Base-by-base conservation (phyloP, 2,888 invertebrate species). In the Andrena trimmerana region DNA sequence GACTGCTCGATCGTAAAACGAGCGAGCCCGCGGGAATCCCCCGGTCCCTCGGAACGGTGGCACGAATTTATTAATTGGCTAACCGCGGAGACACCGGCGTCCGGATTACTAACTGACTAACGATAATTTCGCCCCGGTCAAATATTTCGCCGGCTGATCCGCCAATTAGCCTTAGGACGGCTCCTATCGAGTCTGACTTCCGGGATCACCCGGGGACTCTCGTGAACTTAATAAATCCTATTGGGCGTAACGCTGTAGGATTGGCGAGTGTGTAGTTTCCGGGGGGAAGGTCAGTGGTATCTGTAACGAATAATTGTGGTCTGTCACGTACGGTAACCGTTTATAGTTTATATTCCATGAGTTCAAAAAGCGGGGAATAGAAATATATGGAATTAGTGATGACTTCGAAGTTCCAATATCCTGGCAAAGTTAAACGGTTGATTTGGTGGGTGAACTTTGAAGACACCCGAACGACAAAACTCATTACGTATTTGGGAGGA, bases 21-120 rank as follows among this genome's bases (percentile, higher is more conserved):
- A 20, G 52, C n/a, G 20, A n/a, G 10, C 24, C 42, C 42, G 16
- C 48, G 50, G 24, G 42, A 63, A 50, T 13, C 62, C 16, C 50
- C 31, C 7, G 42, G n/a, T 36, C 42, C 48, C 65, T 57, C 27
- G 52, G 20, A 62, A 27, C 33, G 48, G 48, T 8, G 20, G 29
- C 62, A 16, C n/a, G 52, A 78, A 78, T 78, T 78, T 78, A 78
- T 78, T 67, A 77, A 78, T 76, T 62, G 67, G 60, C 60, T 76
- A 76, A 62, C 77, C 78, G 13, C 67, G 50, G 52, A 67, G 60
- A 52, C 29, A 50, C 67, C 65, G 59, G 36, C 36, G 10, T 10
- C 24, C 27, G 50, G 78, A n/a, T 60, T 52, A 52, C 42, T 57
- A n/a, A 13, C 42, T 54, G 77, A 78, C 13, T 76, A 78, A 78